Base-by-base conservation (phyloP, 1,140 invertebrate species). In the Centruroides vittatus region DNA sequence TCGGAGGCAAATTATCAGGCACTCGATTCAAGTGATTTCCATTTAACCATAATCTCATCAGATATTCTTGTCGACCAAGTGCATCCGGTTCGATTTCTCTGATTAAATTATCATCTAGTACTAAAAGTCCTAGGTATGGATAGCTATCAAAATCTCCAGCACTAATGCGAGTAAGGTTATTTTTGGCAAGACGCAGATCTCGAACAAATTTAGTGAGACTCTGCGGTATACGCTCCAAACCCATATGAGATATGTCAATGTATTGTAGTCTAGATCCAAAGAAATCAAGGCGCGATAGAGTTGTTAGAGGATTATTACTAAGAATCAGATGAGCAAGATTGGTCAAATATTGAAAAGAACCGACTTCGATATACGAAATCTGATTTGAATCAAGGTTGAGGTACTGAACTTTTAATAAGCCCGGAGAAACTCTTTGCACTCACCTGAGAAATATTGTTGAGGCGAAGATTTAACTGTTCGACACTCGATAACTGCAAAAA, bases 81-180 rank as follows among this genome's bases (percentile, higher is more conserved):
- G 90, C 87, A 67, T 92, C 88, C 47, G 93, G 87, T 73, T 93
- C 89, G 6, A 96, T 80, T 4, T 80, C 76, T 50, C 74, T 74
- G 36, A 96, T 79, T 61, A 79, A 76, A 69, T 93, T 94, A 57
- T 85, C 79, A 35, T 86, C 86, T 47, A 95, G 79, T 68, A 91
- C 86, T 35, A 96, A 72, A 36, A 86, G 78, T 62, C 84, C 84
- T 9, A 95, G 72, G 13, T 91, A 73, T 0, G 89, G 89, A 71
- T 93, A 93, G 64, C 88, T 89, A 68, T 91, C 88, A 60, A 96
- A 78, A 68, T 93, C 88, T n/a, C 88, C 87, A 66, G 86, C 82
- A 50, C 81, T 79, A 13, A 95, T 83, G 0, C 79, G 75, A 56
- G 77, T 80, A 52, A 90, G 79, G 64, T 78, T 80, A 70, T 95